These are phyloP conservation scores for Pangasius larnaudii DNA, from an alignment of 2,797 vertebrate species.

Conservation along the genomic window DNA sequence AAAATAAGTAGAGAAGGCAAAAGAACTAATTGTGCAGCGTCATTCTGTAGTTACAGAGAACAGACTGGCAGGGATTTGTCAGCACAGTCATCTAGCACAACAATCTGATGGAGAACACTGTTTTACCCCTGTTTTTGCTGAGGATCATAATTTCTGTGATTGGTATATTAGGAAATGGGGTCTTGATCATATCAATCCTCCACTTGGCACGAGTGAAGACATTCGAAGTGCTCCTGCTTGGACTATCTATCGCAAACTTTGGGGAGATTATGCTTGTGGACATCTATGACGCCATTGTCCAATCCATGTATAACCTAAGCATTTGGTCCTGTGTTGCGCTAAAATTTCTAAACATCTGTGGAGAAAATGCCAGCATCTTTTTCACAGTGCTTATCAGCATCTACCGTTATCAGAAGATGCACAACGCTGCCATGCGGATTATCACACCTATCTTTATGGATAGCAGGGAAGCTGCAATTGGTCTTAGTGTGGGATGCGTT, in stretches of 20 bases:
- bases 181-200: constrained; percentile 66
- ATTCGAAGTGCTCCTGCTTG: constrained; percentile 75
- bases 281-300: constrained; percentile 58
- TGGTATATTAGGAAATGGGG: constrained; percentile 71
- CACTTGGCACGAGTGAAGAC: constrained; percentile 66
- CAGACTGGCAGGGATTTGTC: constrained; percentile 6
- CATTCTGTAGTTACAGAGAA: not conserved
- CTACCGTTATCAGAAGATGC: constrained; percentile 79
- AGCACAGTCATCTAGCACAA: constrained; percentile 10
- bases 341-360: constrained; percentile 68
- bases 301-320: fast-evolving
- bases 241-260: constrained; percentile 70
- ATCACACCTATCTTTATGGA: constrained; percentile 69
- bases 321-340: constrained; percentile 60
- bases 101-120: constrained; percentile 53
- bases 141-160: constrained; percentile 64
- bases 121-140: constrained; percentile 55
- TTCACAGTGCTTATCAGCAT: constrained; percentile 77
- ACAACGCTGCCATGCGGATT: constrained; percentile 59
- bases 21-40: constrained; percentile 11
- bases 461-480: constrained; percentile 56
- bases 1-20: constrained; percentile 38
- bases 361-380: constrained; percentile 71
- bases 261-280: constrained; percentile 71
- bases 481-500: constrained; percentile 57